Conservation (phyloP, 2,797 vertebrate species). For the Pseudochirops corinnae region DNA sequence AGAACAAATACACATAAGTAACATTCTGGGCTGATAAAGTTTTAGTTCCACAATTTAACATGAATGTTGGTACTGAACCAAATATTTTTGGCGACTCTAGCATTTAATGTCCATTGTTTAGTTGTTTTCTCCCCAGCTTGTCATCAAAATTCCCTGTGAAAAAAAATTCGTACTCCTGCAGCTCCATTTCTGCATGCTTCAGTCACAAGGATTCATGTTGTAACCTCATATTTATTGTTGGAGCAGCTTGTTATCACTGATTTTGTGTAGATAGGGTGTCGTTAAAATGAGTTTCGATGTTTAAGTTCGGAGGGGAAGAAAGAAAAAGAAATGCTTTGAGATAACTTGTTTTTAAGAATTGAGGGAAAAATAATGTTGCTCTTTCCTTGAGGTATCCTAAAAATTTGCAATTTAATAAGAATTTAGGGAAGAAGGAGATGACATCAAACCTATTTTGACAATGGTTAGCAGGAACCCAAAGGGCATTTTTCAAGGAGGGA, state of each 20-base stretch:
- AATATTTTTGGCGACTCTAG: conserved; percentile 68
- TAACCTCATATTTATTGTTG: conserved; percentile 83
- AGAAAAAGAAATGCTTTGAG: conserved; percentile 70
- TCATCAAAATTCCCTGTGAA: conserved; percentile 6
- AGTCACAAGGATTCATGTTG: conserved; percentile 80
- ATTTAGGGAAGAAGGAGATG: conserved; percentile 23
- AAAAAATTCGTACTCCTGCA: conserved; percentile 43
- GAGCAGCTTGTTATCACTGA: conserved; percentile 77
- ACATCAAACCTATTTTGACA: conserved; percentile 70
- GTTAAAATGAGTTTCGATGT: conserved; percentile 77
- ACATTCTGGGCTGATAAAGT: conserved; percentile 63
- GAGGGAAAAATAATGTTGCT: conserved; percentile 68
- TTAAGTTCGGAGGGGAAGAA: conserved; percentile 61
- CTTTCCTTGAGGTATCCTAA: conserved; percentile 66
- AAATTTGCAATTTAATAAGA: conserved; percentile 71
- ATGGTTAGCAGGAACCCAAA: conserved; percentile 80
- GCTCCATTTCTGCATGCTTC: conserved; percentile 81
- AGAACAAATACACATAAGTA: conserved; percentile 50
- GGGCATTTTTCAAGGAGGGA: conserved; percentile 78
- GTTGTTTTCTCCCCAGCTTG: conserved; percentile 40
- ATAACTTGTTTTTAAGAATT: conserved; percentile 59
- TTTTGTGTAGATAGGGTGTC: conserved; percentile 72
- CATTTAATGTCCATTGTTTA: conserved; percentile 69
- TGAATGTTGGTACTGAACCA: conserved; percentile 27
- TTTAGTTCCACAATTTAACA: conserved; percentile 66